phyloP scores from a whole-genome alignment of 2,797 vertebrate genomes.

The Falco naumanni region DNA sequence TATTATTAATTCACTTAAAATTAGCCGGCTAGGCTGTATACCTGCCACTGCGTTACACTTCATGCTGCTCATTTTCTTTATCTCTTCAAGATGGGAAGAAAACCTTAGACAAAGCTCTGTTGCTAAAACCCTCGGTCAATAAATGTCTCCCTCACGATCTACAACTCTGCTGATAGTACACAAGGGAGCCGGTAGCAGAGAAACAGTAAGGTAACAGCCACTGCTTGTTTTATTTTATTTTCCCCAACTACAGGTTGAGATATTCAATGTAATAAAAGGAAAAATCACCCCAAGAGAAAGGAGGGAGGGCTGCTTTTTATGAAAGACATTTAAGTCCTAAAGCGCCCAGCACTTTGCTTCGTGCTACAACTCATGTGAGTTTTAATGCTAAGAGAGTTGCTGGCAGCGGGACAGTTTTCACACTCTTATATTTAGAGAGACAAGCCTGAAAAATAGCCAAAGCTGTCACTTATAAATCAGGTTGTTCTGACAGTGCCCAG shows the following conservation, averaged over 20 bases:
- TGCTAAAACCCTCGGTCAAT: neutral
- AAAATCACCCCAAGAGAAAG: neutral
- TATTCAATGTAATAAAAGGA: neutral
- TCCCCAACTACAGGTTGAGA: neutral
- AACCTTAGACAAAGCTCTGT: neutral
- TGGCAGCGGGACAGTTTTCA: conserved; percentile 49
- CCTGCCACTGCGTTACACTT: neutral
- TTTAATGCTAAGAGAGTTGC: neutral
- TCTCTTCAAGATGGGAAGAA: neutral
- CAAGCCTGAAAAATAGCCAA: conserved; percentile 10
- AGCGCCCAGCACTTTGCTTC: neutral
- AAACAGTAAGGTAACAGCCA: neutral
- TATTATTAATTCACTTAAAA: neutral
- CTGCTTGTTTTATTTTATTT: neutral
- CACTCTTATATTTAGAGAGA: conserved; percentile 60
- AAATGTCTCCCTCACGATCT: neutral
- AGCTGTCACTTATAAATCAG: conserved; percentile 50
- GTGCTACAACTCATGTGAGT: neutral
- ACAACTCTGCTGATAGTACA: neutral
- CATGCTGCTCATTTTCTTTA: neutral
- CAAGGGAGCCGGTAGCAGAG: neutral
- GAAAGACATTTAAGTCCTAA: neutral
- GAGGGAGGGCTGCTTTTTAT: neutral
- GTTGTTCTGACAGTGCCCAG: conserved; percentile 35
- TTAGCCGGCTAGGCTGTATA: neutral